Evolutionary conservation across 1,140 invertebrate genomes (phyloP).

Genomic region (Hylyphantes graminicola): DNA sequence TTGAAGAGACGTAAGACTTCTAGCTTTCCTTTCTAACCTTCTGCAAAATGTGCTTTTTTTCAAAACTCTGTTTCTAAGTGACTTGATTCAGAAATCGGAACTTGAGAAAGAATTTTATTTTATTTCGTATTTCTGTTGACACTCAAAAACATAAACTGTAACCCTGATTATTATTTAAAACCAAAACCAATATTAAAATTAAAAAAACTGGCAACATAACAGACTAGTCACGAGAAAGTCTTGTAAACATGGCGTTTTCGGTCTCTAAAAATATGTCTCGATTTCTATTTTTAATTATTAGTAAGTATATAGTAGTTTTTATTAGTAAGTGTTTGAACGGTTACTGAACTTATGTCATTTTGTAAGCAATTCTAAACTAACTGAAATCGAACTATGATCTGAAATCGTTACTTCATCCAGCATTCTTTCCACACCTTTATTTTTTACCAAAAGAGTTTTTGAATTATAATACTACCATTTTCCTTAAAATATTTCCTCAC

Average conservation of each 20-base stretch:
- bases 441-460: no score
- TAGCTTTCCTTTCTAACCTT: no score
- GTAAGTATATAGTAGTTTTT: background rate
- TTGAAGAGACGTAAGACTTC: no score
- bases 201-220: background rate
- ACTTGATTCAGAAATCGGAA: background rate
- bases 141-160: background rate
- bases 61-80: background rate
- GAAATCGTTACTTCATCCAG: no score
- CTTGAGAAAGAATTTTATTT: background rate
- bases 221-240: constrained; percentile 10
- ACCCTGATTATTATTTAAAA: background rate
- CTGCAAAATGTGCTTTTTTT: background rate
- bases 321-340: no score
- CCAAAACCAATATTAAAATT: background rate
- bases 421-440: no score
- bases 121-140: background rate
- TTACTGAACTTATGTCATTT: no score
- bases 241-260: constrained; percentile 36
- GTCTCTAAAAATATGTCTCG: constrained; percentile 3
- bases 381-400: no score
- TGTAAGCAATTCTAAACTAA: no score
- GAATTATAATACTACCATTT: no score
- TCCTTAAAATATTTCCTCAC: no score
- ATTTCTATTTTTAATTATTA: constrained; percentile 12